Evolutionary conservation across 1,140 invertebrate species (phyloP).

Genomic region (Venturia canescens): DNA sequence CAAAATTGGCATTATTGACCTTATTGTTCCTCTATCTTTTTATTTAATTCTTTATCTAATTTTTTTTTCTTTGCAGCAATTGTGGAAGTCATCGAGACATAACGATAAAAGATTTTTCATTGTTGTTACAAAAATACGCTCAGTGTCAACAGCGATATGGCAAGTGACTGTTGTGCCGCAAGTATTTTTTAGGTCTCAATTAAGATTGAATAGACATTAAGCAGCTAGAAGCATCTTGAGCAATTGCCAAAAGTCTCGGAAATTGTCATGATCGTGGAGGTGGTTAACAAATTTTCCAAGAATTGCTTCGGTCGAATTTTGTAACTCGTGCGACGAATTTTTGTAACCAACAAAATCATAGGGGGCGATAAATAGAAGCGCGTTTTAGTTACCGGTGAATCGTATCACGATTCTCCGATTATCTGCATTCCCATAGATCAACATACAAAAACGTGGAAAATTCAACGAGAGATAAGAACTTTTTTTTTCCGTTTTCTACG

Average conservation of each 20-base stretch:
- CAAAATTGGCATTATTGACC: too few relatives aligned
- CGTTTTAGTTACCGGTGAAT: neutral
- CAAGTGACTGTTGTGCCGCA: slow-evolving; percentile 73
- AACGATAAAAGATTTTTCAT: slow-evolving; percentile 77
- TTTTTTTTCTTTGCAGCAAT: slow-evolving; percentile 62
- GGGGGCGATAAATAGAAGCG: neutral
- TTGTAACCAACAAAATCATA: neutral
- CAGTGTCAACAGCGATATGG: slow-evolving; percentile 84
- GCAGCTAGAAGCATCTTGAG: neutral
- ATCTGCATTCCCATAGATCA: slow-evolving; percentile 18
- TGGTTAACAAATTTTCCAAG: too few relatives aligned
- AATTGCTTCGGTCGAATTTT: too few relatives aligned
- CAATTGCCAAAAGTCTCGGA: too few relatives aligned
- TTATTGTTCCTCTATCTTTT: neutral
- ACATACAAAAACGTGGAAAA: too few relatives aligned
- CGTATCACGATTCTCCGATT: neutral
- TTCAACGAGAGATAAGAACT: neutral
- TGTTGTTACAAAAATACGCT: slow-evolving; percentile 79
- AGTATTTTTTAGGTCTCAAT: slow-evolving; percentile 22
- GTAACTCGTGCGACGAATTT: neutral
- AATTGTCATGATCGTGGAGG: too few relatives aligned
- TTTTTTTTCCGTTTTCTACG: neutral
- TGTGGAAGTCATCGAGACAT: slow-evolving; percentile 78
- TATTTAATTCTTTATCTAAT: neutral
- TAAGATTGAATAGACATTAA: neutral